Evolutionary conservation across 2,113 vertebrate genomes (phyloP).

Genomic region (Machaerirhynchus nigripectus): DNA sequence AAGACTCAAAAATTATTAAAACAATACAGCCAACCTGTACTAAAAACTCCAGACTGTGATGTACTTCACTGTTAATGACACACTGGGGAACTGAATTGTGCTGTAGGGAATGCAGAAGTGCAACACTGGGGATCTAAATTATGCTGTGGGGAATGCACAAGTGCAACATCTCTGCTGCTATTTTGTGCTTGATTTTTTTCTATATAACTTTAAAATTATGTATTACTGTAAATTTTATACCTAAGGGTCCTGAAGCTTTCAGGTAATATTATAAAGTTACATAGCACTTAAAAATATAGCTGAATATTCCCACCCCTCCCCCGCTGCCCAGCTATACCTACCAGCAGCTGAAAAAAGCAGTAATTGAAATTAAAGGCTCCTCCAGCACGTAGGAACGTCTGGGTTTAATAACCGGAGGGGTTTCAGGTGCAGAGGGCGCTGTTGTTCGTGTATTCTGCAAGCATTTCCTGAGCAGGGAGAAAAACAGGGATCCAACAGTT

Average conservation of each 20-base stretch:
- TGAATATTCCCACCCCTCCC: not conserved
- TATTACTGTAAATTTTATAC: not conserved
- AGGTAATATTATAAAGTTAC: not conserved
- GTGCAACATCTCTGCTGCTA: not conserved
- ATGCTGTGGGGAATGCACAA: not conserved
- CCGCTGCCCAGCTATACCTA: not conserved
- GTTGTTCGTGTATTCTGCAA: slow-evolving; percentile 74
- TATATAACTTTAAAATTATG: not conserved
- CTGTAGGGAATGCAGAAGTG: not conserved
- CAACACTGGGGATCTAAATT: not conserved
- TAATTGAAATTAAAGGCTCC: slow-evolving; percentile 43
- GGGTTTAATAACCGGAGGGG: slow-evolving; percentile 21
- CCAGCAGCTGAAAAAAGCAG: slow-evolving; percentile 22
- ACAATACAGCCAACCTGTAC: not conserved
- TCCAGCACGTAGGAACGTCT: not conserved
- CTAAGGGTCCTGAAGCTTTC: not conserved
- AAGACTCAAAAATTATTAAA: not conserved
- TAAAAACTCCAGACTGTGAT: not conserved
- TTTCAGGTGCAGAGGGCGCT: slow-evolving; percentile 81
- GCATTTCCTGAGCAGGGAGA: slow-evolving; percentile 30
- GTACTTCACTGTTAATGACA: not conserved
- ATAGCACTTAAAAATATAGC: not conserved
- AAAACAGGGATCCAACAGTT: slow-evolving; percentile 49
- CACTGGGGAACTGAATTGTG: not conserved
- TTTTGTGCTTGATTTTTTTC: not conserved